These are phyloP conservation scores for Brachymystax lenok DNA, from an alignment of 2,797 vertebrate species.

Conservation along the genomic window DNA sequence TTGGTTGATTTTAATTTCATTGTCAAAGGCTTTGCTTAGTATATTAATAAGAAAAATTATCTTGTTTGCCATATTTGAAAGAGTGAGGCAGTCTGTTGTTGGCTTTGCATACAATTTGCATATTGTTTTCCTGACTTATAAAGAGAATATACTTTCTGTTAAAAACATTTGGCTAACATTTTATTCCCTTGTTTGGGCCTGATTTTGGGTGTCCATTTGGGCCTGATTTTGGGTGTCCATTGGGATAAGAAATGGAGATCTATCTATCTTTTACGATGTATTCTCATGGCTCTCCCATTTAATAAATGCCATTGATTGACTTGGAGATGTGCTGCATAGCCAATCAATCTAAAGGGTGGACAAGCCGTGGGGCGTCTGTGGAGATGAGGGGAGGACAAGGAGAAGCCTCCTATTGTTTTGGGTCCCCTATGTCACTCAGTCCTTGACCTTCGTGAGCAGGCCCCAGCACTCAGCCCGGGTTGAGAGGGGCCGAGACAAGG, in stretches of 20 bases:
- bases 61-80: slow-evolving; percentile 25
- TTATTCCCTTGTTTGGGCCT: neutral
- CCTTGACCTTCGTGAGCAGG: slow-evolving; percentile 75
- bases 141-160: slow-evolving; percentile 26
- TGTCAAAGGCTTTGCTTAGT: slow-evolving; percentile 7
- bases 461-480: slow-evolving; percentile 46
- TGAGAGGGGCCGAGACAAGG: slow-evolving; percentile 43
- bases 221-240: slow-evolving; percentile 14
- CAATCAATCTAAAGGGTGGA: slow-evolving; percentile 68
- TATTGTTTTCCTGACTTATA: slow-evolving; percentile 40
- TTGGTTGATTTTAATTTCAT: slow-evolving; percentile 30
- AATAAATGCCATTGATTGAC: slow-evolving; percentile 76
- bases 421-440: slow-evolving; percentile 61
- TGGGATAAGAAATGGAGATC: slow-evolving; percentile 9
- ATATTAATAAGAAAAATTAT: slow-evolving; percentile 9
- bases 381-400: slow-evolving; percentile 53
- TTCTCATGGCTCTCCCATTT: slow-evolving; percentile 57
- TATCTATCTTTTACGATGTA: slow-evolving; percentile 42
- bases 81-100: slow-evolving; percentile 14
- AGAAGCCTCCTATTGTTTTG: slow-evolving; percentile 71
- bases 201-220: slow-evolving; percentile 10
- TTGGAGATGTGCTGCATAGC: slow-evolving; percentile 63
- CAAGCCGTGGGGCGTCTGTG: slow-evolving; percentile 55
- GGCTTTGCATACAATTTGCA: slow-evolving; percentile 54
- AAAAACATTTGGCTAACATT: slow-evolving; percentile 5